Conservation (phyloP, 2,797 vertebrate genomes). For the Echiichthys vipera region DNA sequence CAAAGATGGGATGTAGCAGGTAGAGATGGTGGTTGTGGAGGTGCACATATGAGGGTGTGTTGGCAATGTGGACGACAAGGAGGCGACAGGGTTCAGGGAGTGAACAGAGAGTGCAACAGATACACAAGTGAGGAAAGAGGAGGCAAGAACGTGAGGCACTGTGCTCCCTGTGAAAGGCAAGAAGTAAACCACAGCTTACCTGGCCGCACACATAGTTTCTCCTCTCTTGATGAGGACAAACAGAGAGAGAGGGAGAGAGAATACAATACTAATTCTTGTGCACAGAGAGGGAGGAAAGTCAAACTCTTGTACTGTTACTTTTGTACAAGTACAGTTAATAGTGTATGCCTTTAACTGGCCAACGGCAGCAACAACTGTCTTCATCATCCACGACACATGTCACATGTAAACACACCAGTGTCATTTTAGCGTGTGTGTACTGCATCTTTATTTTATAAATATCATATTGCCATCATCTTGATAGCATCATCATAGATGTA, state of each 20-base stretch:
- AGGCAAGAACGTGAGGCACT: conserved; percentile 1
- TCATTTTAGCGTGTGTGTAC: too few species aligned
- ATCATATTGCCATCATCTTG: too few species aligned
- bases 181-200: conserved; percentile 45
- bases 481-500: too few species aligned
- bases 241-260: conserved; percentile 43
- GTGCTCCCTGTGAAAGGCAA: conserved; percentile 28
- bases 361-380: too few species aligned
- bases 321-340: neutral
- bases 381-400: neutral
- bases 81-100: neutral
- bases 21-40: neutral
- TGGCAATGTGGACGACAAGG: neutral
- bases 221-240: conserved; percentile 36
- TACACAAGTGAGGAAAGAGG: conserved; percentile 17
- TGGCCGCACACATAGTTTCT: conserved; percentile 18
- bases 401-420: neutral
- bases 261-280: conserved; percentile 28
- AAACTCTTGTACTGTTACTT: neutral
- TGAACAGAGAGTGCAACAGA: neutral
- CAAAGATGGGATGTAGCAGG: neutral
- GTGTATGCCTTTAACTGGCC: neutral
- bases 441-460: neutral
- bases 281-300: neutral
- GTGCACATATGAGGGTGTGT: neutral